Conservation (phyloP, 2,113 vertebrate species). For the Anarhynchus alexandrinus region DNA sequence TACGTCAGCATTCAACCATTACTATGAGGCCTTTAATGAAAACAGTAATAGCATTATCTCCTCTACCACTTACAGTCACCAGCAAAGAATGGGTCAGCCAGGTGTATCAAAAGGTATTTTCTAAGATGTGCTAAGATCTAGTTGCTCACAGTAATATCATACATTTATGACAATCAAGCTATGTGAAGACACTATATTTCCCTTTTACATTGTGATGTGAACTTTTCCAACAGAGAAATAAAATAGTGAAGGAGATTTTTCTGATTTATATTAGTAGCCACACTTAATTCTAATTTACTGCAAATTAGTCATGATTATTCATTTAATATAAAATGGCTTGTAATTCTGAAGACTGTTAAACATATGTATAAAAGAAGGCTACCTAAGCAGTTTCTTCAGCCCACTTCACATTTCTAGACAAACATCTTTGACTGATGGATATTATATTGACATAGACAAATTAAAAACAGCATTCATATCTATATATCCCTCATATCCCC, state of each 20-base stretch:
- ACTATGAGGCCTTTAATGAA: neutral
- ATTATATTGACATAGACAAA: neutral
- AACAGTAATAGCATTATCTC: neutral
- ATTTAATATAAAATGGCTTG: neutral
- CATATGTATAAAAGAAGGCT: neutral
- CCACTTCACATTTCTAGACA: neutral
- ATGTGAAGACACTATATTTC: neutral
- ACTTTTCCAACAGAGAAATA: neutral
- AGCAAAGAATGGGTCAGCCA: neutral
- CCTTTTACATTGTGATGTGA: neutral
- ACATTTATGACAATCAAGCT: neutral
- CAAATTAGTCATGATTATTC: neutral
- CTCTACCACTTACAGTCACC: neutral
- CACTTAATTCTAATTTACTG: neutral
- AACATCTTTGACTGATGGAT: neutral
- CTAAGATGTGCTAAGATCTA: neutral
- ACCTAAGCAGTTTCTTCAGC: neutral
- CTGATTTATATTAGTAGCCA: neutral
- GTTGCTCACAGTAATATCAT: neutral
- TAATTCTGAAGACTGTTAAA: neutral
- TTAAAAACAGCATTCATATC: neutral
- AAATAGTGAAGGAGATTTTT: neutral
- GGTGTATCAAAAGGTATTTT: neutral
- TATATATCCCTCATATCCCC: neutral
- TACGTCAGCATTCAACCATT: neutral